Percentiles rank a stretch among this genome's conserved stretches.
These are phyloP conservation scores for Pipistrellus pygmaeus DNA, from an alignment of 2,797 vertebrate genomes.

Conservation along the genomic window DNA sequence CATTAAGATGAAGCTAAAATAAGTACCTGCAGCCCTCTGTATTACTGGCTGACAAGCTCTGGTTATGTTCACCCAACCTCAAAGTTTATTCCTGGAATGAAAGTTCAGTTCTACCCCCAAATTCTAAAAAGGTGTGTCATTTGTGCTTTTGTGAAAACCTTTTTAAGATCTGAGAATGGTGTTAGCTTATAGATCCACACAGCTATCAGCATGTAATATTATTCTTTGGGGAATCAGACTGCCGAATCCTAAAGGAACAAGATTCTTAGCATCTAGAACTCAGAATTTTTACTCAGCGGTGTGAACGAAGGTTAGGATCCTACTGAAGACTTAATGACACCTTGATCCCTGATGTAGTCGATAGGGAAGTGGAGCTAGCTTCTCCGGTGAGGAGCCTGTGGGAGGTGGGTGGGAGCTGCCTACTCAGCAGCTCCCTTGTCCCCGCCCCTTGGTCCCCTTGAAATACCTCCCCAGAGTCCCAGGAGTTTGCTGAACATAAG, in stretches of 20 bases:
- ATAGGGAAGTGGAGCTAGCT: background rate
- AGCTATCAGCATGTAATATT: background rate
- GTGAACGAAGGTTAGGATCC: background rate
- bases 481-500: background rate
- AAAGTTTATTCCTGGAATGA: slow-evolving; percentile 38
- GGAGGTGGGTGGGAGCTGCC: background rate
- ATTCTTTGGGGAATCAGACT: background rate
- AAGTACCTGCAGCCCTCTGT: background rate
- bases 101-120: background rate
- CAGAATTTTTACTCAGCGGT: background rate
- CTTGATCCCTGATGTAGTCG: background rate
- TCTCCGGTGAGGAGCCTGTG: background rate
- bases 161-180: background rate
- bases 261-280: background rate
- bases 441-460: too few relatives aligned
- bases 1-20: background rate
- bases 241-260: background rate
- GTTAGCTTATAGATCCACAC: slow-evolving; percentile 15
- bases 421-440: background rate
- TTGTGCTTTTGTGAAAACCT: slow-evolving; percentile 11
- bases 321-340: background rate
- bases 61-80: background rate
- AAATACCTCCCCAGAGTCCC: background rate
- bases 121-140: background rate
- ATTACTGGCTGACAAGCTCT: slow-evolving; percentile 10